These are phyloP conservation scores for Nyctibius grandis DNA, from an alignment of 2,797 vertebrate species.

Conservation along the genomic window DNA sequence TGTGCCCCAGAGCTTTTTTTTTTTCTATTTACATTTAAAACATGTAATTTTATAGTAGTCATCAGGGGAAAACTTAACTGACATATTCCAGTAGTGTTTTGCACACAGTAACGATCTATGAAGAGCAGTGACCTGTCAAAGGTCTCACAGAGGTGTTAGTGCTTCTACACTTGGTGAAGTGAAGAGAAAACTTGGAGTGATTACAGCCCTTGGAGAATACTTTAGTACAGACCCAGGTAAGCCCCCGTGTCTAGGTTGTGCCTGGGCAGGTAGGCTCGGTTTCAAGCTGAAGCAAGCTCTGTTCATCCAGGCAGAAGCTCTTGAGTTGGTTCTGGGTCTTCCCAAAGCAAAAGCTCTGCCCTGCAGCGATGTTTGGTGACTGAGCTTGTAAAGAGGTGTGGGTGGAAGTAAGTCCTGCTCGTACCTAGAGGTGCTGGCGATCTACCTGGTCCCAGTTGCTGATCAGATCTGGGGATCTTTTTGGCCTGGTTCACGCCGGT, in stretches of 20 bases:
- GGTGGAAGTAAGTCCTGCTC: background rate
- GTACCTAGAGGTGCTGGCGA: background rate
- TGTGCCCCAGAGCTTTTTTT: background rate
- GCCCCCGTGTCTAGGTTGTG: fast-evolving
- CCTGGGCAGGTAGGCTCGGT: background rate
- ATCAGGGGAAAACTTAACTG: background rate
- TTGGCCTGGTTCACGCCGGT: fast-evolving
- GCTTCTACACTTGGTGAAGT: background rate
- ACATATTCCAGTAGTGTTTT: background rate
- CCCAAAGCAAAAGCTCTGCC: background rate
- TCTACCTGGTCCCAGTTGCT: fast-evolving
- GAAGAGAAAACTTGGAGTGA: background rate
- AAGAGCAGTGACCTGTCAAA: background rate
- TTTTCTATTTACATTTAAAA: background rate
- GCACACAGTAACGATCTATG: background rate
- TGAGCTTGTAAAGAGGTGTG: fast-evolving
- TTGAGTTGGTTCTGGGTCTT: background rate
- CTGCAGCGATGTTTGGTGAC: fast-evolving
- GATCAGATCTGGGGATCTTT: background rate
- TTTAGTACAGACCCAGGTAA: background rate
- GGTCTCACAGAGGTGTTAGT: background rate
- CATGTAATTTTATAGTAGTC: background rate
- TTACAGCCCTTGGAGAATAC: background rate
- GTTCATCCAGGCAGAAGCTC: background rate
- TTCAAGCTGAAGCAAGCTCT: background rate